Evolutionary conservation across 2,797 vertebrate species (phyloP).

Genomic region (Falco concolor): DNA sequence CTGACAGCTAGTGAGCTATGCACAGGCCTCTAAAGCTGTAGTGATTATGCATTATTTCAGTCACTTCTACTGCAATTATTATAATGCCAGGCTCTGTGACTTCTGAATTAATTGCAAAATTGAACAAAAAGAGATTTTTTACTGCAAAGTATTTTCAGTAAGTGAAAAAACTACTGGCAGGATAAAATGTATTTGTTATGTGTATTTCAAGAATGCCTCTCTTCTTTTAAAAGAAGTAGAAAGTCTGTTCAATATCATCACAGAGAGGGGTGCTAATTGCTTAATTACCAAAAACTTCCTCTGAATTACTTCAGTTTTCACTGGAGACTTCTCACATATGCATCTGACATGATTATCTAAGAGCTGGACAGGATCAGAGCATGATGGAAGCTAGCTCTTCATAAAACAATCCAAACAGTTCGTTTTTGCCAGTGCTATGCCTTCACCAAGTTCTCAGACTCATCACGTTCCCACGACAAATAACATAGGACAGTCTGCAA

Average conservation of each 20-base stretch:
- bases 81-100: not conserved
- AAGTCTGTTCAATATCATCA: not conserved
- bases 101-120: not conserved
- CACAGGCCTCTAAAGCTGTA: not conserved
- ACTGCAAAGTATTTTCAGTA: not conserved
- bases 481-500: not conserved
- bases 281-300: not conserved
- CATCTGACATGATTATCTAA: not conserved
- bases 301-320: not conserved
- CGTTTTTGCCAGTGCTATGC: not conserved
- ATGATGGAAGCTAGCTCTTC: not conserved
- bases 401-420: not conserved
- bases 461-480: not conserved
- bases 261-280: not conserved
- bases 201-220: not conserved
- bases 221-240: not conserved
- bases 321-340: not conserved
- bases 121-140: not conserved
- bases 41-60: not conserved
- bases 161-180: not conserved
- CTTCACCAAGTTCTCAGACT: not conserved
- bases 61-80: not conserved
- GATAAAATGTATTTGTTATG: not conserved
- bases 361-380: not conserved
- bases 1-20: not conserved